Evolutionary conservation across 2,888 invertebrate species (phyloP).

Genomic region (Pharmacophagus antenor): DNA sequence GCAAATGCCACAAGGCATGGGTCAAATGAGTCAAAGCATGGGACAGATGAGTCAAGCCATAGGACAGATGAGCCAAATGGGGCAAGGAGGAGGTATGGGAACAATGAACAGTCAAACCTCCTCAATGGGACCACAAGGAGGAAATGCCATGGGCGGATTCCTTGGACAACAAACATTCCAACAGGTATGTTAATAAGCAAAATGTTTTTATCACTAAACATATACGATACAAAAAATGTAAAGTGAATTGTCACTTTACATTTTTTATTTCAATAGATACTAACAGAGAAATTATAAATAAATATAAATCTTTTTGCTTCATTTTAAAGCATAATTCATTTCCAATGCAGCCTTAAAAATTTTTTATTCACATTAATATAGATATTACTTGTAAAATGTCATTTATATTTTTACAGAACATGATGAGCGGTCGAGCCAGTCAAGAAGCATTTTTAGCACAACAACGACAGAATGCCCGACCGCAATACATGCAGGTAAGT

Average conservation of each 20-base stretch:
- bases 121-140: slow-evolving; percentile 74
- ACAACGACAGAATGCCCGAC: slow-evolving; percentile 81
- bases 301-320: too few species aligned
- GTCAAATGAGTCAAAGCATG: slow-evolving; percentile 72
- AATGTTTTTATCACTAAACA: too few species aligned
- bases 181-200: too few species aligned
- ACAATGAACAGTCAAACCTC: slow-evolving; percentile 76
- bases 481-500: slow-evolving; percentile 84
- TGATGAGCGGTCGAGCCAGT: slow-evolving; percentile 80
- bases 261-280: too few species aligned
- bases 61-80: slow-evolving; percentile 80
- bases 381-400: too few species aligned
- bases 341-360: too few species aligned
- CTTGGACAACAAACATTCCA: slow-evolving; percentile 79
- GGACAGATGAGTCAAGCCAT: slow-evolving; percentile 74
- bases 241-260: too few species aligned
- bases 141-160: slow-evolving; percentile 74
- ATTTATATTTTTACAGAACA: slow-evolving; percentile 68
- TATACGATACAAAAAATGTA: too few species aligned
- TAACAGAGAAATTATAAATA: too few species aligned
- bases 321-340: too few species aligned
- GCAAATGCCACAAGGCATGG: slow-evolving; percentile 71
- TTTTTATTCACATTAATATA: too few species aligned
- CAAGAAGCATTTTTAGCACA: slow-evolving; percentile 82
- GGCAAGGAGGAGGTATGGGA: slow-evolving; percentile 70